Evolutionary conservation across 2,797 vertebrate species (phyloP), one percentile per base, ranked within the genome.

Genomic region (Acipenser ruthenus): DNA sequence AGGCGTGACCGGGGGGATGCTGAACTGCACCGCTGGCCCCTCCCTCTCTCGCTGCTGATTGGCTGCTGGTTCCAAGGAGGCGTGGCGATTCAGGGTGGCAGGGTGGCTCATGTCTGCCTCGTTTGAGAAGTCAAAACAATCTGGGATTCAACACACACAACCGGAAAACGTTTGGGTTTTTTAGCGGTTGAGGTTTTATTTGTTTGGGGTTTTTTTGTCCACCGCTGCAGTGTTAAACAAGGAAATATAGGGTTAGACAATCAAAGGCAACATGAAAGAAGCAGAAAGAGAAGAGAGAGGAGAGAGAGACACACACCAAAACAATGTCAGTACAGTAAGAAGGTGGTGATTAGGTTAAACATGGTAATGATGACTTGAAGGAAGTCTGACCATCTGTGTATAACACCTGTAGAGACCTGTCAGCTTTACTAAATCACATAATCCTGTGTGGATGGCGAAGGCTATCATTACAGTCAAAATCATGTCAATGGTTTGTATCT

Each of bases 81-180:
- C 83, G 87, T 85, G 88, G 86, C 91, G 92, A 90, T 90, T 84
- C 86, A 92, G 91, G 88, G 84, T 92, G 94, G 93, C 83, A 87
- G 83, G 85, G 90, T 93, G 82, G 90, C 90, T 94, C 88, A 92
- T 91, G 84, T 97, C 95, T 87, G 91, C 93, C 79, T 93, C 94
- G 79, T 82, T 92, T 88, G 95, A 94, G 94, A 93, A 88, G 95
- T 99, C 96, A 97, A 99, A 95, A 96, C 95, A 93, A 97, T 98
- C 96, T 98, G 96, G 92, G 95, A 97, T 94, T 95, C 94, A 95
- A 99, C 94, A 95, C 87, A 94, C 84, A 90, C 77, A 86, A 49
- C 62, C 82, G 82, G 85, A 75, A 66, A 92, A 94, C 76, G 96
- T 84, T 90, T 90, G 90, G 82, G 91, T 86, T 79, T 86, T 79